Evolutionary conservation across 1,140 invertebrate genomes (phyloP), one percentile per base, ranked within the genome.

Genomic region (Stratiolaelaps scimitus): DNA sequence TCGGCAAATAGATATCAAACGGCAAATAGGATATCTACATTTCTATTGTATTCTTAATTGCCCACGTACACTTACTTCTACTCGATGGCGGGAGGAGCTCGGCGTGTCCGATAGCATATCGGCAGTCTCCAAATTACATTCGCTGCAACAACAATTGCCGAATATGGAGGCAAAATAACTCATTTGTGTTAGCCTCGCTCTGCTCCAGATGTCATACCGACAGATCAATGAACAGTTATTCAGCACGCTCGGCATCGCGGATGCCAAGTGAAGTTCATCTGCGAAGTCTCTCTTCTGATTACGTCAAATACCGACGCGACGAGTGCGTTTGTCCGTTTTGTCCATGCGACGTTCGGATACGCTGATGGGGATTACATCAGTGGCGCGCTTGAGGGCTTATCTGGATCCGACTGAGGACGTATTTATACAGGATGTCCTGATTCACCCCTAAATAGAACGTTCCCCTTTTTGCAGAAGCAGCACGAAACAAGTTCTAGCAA

Each of bases 191-290:
- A 10, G 34, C 10, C 34, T 40, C 10, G 10, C 4, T 40, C 5
- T 40, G 4, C 34, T 40, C 5, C 34, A 40, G 34, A 10, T 40
- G 34, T 20, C 53, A 6, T 60, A 60, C 23, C 15, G 26, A 15
- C 26, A 17, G 2, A 60, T 60, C 2, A 26, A 26, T 34, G 53
- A 60, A 26, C 26, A 34, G 15, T 29, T 60, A 15, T 60, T 60
- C 53, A 2, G 53, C 1, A 17, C 1, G 15, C 23, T 60, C 6
- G 17, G 53, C 26, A 60, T 60, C 23, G 26, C 53, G 23, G 5
- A 26, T 60, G 53, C 23, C 53, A 34, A 60, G 4, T 60, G 53
- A 60, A 60, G 23, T 60, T 60, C 20, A 23, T 60, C 23, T 60
- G 53, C 53, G 53, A 60, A 60, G 2, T 26, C 17, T 26, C 15